Evolutionary conservation across 2,888 invertebrate genomes (phyloP), one percentile per base, ranked within the genome.

Genomic region (Phyllotreta cruciferae): DNA sequence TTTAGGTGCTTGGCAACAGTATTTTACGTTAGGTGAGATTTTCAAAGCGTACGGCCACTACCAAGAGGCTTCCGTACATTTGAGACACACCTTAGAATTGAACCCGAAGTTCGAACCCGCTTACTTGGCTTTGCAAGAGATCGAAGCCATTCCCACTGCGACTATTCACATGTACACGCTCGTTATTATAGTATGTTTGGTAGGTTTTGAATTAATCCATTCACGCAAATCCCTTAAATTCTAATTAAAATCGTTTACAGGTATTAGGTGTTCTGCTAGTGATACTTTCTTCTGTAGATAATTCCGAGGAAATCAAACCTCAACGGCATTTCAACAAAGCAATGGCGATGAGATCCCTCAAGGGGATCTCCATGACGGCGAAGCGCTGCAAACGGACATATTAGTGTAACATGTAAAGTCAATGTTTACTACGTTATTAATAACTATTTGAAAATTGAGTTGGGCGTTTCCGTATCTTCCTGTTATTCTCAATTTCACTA

Each of bases 41-140:
- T 92, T 94, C 77, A 94, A 93, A 82, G 92, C 93, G 0, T 93
- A 93, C 76, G 94, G 94, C 71, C 93, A 93, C 78, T 92, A 92
- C 82, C 89, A 93, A 83, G 94, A 94, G 81, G 94, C 94, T 41
- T 87, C 90, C 41, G 85, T 92, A 67, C 93, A 94, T 81, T 85
- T 94, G 68, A 86, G 90, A 71, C 93, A 93, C 76, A 90, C 93
- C 34, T 82, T 94, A 55, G 92, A 94, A 78, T 81, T 94, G 64
- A 89, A 92, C 81, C 94, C 94, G 45, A 92, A 91, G 72, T 92
- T 94, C 80, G 89, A 90, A 74, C 93, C 93, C 65, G 94, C 94
- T 56, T 82, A 90, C 72, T 85, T 87, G 60, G 91, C 92, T 66
- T 83, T 95, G 47, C 88, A 89, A 75, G 94, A 94, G 78, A 90